Evolutionary conservation across 2,888 invertebrate species (phyloP).

Genomic region (Leucoma salicis): DNA sequence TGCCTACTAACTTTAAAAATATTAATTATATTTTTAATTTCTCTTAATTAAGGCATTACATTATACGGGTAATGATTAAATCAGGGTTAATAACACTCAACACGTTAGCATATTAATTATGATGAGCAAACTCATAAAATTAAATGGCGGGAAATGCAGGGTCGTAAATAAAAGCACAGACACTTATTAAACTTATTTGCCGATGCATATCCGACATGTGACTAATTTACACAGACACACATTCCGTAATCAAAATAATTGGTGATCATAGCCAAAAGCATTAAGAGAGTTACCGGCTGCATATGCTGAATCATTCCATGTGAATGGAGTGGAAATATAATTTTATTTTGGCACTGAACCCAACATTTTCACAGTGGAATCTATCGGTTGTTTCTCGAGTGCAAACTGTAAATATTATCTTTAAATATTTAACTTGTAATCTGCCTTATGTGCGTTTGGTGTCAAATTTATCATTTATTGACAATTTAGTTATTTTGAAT

Average conservation of each 20-base stretch:
- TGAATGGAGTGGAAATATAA: constrained; percentile 68
- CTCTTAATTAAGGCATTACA: constrained; percentile 1
- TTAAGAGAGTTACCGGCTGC: constrained; percentile 38
- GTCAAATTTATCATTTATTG: background rate
- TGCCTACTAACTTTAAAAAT: background rate
- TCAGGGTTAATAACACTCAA: constrained; percentile 14
- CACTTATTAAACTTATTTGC: constrained; percentile 58
- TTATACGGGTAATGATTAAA: constrained; percentile 5
- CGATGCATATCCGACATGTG: constrained; percentile 58
- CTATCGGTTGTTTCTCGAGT: constrained; percentile 42
- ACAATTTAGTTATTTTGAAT: background rate
- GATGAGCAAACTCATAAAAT: constrained; percentile 10
- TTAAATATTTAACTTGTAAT: constrained; percentile 39
- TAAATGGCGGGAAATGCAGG: constrained; percentile 23
- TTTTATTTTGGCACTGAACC: constrained; percentile 66
- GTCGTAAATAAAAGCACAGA: constrained; percentile 27
- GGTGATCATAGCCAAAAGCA: constrained; percentile 59
- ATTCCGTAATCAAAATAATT: constrained; percentile 67
- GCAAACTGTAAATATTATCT: constrained; percentile 53
- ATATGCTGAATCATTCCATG: constrained; percentile 60
- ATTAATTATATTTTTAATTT: background rate
- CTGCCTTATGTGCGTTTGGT: constrained; percentile 16
- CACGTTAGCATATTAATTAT: constrained; percentile 8
- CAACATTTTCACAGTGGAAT: constrained; percentile 49
- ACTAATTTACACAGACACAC: constrained; percentile 51